These are phyloP conservation scores for Centroberyx gerrardi DNA, from an alignment of 2,797 vertebrate species.

Conservation along the genomic window DNA sequence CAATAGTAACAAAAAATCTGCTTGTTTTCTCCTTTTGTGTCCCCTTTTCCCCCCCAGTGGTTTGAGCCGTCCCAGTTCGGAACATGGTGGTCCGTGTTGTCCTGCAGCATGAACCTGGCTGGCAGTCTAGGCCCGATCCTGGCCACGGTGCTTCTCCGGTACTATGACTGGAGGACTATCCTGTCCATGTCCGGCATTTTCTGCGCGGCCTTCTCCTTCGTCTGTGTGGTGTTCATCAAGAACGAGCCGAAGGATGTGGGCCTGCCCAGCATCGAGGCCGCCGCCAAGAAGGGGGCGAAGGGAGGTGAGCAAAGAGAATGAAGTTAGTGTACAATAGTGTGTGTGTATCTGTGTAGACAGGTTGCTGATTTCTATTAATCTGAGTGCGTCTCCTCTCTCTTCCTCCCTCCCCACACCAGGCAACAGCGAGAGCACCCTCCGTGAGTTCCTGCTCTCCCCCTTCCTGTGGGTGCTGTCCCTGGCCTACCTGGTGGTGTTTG, in stretches of 20 bases:
- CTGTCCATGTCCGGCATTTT: slow-evolving; percentile 90
- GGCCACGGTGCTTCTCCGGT: slow-evolving; percentile 89
- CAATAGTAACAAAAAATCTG: no score
- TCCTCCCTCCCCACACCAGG: slow-evolving; percentile 69
- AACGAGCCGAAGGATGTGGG: slow-evolving; percentile 96
- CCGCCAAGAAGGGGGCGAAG: slow-evolving; percentile 88
- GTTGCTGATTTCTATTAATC: neutral
- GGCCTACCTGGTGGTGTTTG: slow-evolving; percentile 96
- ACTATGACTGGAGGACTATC: slow-evolving; percentile 94
- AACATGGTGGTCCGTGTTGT: slow-evolving; percentile 97
- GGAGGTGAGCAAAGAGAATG: slow-evolving; percentile 85
- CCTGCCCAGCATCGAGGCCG: slow-evolving; percentile 88
- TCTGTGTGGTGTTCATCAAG: slow-evolving; percentile 91
- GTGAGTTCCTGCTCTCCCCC: slow-evolving; percentile 93
- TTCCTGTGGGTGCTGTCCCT: slow-evolving; percentile 97
- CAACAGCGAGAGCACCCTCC: slow-evolving; percentile 89
- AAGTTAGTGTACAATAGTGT: neutral
- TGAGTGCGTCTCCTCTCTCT: neutral
- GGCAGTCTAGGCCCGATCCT: slow-evolving; percentile 95
- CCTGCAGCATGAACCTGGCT: slow-evolving; percentile 98
- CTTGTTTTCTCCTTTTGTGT: slow-evolving; percentile 15
- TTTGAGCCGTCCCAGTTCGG: slow-evolving; percentile 98
- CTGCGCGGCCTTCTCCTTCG: slow-evolving; percentile 88
- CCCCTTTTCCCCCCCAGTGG: slow-evolving; percentile 86
- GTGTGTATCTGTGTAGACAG: neutral